Base-by-base conservation (phyloP, 2,797 vertebrate species). In the Zalophus californianus region DNA sequence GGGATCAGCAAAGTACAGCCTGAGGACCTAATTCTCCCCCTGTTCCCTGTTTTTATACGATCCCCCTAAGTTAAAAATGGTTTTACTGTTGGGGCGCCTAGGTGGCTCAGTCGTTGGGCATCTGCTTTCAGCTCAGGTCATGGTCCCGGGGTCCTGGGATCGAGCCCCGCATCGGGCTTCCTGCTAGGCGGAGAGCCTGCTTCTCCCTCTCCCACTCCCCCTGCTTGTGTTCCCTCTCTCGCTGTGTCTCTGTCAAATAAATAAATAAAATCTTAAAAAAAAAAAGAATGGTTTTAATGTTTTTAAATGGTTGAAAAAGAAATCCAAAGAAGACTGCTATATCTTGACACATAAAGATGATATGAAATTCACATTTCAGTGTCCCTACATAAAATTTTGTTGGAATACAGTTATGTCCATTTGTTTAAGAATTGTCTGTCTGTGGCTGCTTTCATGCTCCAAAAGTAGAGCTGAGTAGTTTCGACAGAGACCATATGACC, bases 281-380 rank as follows among this genome's bases (percentile, higher is more conserved):
- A 44, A 44, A 44, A 77, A 86, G 82, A 54, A 90, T 50, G 12
- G 18, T 72, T 88, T 54, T 88, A 70, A 79, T 38, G 48, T 93
- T 79, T 93, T 56, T 58, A 21, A 48, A 93, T 48, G 20, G 20
- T 20, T 50, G 12, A 13, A 21, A 15, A 60, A 73, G 44, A 32
- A 41, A 62, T 85, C 56, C 50, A 73, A 92, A 75, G 66, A 84
- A 77, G 23, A 86, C 58, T 62, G 62, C 52, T 72, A 52, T 95
- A 80, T 86, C 54, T 72, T 79, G 41, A 95, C 27, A 32, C 15
- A 5, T 58, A 56, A 52, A 84, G 21, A 54, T 62, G n/a, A 44
- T 44, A 72, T 35, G 16, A 91, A 91, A 54, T 94, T 83, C 68
- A 91, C 70, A 91, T 95, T 60, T 60, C 80, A 84, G 35, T 64